These are phyloP conservation scores for Daboia siamensis DNA, from an alignment of 2,113 vertebrate genomes.

Conservation along the genomic window DNA sequence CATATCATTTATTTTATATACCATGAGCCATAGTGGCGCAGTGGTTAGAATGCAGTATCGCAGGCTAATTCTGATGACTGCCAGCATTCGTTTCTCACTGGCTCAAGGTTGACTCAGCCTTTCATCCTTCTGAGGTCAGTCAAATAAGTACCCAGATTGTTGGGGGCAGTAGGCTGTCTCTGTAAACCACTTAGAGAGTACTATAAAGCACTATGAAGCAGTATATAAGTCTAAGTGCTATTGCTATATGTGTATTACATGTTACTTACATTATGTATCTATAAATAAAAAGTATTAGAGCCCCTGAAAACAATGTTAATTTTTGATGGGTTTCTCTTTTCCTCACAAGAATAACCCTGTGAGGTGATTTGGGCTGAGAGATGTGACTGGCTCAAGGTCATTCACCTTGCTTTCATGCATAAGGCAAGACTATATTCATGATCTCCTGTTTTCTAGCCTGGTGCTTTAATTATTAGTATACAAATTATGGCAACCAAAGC, in stretches of 20 bases:
- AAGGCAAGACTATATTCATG: not conserved
- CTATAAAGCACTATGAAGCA: not conserved
- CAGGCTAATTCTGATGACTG: not conserved
- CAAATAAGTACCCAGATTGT: not conserved
- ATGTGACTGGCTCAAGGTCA: not conserved
- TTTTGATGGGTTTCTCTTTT: too few relatives aligned
- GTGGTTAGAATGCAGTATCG: not conserved
- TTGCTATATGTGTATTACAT: not conserved
- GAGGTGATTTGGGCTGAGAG: too few relatives aligned
- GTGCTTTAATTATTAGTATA: not conserved
- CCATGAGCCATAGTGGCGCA: not conserved
- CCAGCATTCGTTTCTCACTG: not conserved
- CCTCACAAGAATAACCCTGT: not conserved
- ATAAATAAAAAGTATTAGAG: not conserved
- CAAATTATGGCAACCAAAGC: not conserved
- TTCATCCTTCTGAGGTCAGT: not conserved
- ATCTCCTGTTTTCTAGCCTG: not conserved
- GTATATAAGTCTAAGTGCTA: not conserved
- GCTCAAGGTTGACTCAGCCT: not conserved
- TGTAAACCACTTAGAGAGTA: not conserved
- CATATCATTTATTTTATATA: not conserved
- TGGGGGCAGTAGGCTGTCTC: not conserved
- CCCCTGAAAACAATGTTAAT: not conserved
- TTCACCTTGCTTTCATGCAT: not conserved
- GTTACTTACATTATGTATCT: not conserved